Evolutionary conservation across 2,888 invertebrate genomes (phyloP), one percentile per base, ranked within the genome.

Genomic region (Arrhopalites spinosus): DNA sequence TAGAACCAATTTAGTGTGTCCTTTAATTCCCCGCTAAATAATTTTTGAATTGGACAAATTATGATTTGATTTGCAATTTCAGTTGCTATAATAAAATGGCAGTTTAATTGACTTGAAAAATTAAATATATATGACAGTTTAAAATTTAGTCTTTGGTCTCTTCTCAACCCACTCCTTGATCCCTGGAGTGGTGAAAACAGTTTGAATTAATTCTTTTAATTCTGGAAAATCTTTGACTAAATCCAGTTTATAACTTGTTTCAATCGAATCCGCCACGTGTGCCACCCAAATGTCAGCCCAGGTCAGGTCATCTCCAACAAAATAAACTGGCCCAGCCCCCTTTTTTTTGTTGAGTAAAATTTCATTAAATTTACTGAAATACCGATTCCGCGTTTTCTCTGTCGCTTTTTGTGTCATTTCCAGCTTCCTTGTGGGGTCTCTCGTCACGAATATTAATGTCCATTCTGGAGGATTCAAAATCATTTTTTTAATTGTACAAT

Each of bases 161-260:
- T 50, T 53, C 27, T 69, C 68, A 69, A 69, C 25, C 47, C 50
- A 69, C 25, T 69, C 53, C 27, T 69, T 69, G 50, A 69, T 69
- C 25, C 45, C 45, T 17, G 68, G 50, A 27, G n/a, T 27, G 27
- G 25, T 17, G 20, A 29, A 53, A 30, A 69, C 69, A 3, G 69
- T 69, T 11, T 69, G 5, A 2, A 69, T 23, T 1, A 69, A 30
- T 11, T 23, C 8, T 1, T 17, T 11, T 1, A 69, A 17, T 11
- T 25, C 69, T 17, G 69, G 69, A n/a, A 69, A 47, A 29, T 47
- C 56, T 3, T 47, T 53, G 1, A 30, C n/a, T 1, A 56, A 29
- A 1, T 20, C 11, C 2, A 20, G 11, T 1, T 20, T 23, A 59
- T 20, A 59, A 8, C 11, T 13, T 2, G 2, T 1, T 59, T 59